Conservation (phyloP, 2,888 invertebrate genomes). For the Alentia gelatinosa region DNA sequence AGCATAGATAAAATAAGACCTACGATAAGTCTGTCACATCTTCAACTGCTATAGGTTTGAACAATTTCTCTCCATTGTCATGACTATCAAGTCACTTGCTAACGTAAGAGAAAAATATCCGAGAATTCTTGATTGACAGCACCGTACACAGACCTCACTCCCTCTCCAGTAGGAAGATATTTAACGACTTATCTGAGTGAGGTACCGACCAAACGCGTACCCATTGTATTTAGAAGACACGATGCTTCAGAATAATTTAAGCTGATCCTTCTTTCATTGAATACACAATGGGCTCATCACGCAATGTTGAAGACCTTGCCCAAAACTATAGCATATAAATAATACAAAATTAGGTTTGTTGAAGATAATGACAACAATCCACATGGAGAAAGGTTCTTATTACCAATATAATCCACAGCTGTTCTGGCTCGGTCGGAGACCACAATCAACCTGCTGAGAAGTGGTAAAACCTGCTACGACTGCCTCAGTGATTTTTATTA, state of each 20-base stretch:
- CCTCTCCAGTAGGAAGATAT: too few relatives aligned
- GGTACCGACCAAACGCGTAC: neutral
- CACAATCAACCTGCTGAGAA: slow-evolving; percentile 2
- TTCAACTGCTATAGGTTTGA: slow-evolving; percentile 31
- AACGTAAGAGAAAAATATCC: neutral
- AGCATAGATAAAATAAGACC: slow-evolving; percentile 13
- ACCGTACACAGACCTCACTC: neutral
- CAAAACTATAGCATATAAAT: slow-evolving; percentile 36
- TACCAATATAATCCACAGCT: neutral
- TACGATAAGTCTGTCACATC: slow-evolving; percentile 17
- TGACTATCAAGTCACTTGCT: neutral
- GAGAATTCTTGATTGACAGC: slow-evolving; percentile 4
- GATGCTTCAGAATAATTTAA: neutral
- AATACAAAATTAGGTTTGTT: slow-evolving; percentile 2
- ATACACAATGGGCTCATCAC: too few relatives aligned
- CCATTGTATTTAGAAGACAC: neutral
- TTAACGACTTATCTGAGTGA: neutral
- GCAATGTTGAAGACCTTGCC: neutral
- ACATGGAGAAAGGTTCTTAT: neutral
- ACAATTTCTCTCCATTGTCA: slow-evolving; percentile 16
- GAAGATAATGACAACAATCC: neutral
- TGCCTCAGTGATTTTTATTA: neutral
- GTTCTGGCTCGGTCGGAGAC: neutral
- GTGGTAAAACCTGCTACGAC: slow-evolving; percentile 26
- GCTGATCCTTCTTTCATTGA: neutral